Evolutionary conservation across 1,140 invertebrate species (phyloP).

Genomic region (Nasonia longicornis): DNA sequence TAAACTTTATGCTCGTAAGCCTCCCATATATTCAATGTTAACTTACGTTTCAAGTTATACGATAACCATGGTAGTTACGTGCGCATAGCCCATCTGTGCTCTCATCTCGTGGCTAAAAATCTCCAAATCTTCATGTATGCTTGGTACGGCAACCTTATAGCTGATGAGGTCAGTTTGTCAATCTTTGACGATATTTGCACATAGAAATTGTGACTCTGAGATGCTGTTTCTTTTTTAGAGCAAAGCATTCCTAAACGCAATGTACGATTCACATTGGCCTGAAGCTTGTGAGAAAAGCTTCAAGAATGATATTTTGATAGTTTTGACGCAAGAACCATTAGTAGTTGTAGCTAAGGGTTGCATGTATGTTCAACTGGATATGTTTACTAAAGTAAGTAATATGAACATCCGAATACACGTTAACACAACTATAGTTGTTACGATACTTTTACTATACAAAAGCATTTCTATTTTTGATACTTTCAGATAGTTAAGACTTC

Average conservation of each 20-base stretch:
- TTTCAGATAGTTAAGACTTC: constrained; percentile 37
- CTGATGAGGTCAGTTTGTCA: constrained; percentile 9
- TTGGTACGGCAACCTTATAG: not conserved
- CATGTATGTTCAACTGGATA: constrained; percentile 16
- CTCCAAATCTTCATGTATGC: too few species aligned
- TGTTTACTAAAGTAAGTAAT: constrained; percentile 20
- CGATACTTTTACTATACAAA: not conserved
- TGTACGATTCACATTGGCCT: not conserved
- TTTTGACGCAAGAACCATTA: constrained; percentile 35
- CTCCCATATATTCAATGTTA: too few species aligned
- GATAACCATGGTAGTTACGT: too few species aligned
- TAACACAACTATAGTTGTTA: too few species aligned
- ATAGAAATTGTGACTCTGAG: too few species aligned
- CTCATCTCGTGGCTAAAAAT: too few species aligned
- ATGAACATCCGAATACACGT: not conserved
- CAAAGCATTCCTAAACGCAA: not conserved
- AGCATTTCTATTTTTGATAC: not conserved
- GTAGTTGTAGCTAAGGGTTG: constrained; percentile 20
- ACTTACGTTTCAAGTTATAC: too few species aligned
- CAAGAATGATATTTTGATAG: constrained; percentile 36
- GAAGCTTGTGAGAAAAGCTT: not conserved
- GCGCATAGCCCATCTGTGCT: too few species aligned
- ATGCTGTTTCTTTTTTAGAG: not conserved
- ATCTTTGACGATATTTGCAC: too few species aligned
- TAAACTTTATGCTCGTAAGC: too few species aligned